Conservation (phyloP, 92 coral and sea anemone species). For the Micromussa lordhowensis region DNA sequence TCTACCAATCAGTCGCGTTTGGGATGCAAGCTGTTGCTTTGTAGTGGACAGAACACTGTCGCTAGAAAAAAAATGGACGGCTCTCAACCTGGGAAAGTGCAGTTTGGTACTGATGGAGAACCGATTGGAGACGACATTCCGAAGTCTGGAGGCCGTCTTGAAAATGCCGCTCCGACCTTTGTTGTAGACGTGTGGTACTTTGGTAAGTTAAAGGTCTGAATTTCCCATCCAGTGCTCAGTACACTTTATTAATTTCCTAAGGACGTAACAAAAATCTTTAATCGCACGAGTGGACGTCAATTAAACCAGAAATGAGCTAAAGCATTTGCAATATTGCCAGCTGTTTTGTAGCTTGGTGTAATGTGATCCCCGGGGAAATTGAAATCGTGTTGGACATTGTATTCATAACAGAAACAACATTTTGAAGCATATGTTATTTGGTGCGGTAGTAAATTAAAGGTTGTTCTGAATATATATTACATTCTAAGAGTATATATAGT, state of each 20-base stretch:
- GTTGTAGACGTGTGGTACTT: slow-evolving; percentile 50
- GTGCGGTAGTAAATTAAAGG: not conserved
- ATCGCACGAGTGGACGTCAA: not conserved
- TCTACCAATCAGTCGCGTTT: not conserved
- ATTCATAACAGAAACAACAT: too few species aligned
- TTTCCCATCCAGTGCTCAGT: not conserved
- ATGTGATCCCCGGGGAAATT: not conserved
- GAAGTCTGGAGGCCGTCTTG: slow-evolving; percentile 26
- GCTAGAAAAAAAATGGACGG: slow-evolving; percentile 48
- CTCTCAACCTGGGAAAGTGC: slow-evolving; percentile 4
- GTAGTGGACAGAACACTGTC: not conserved
- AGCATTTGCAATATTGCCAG: not conserved
- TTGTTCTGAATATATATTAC: not conserved
- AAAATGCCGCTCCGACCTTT: slow-evolving; percentile 66
- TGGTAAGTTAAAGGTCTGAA: slow-evolving; percentile 31
- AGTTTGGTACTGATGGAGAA: not conserved
- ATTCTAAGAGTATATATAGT: not conserved
- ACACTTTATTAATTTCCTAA: not conserved
- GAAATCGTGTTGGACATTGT: not conserved
- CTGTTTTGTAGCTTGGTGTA: not conserved
- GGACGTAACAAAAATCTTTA: not conserved
- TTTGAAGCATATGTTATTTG: too few species aligned
- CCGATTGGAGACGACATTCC: slow-evolving; percentile 15
- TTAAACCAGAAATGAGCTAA: not conserved
- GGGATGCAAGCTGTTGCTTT: not conserved